A percentile compares a stretch with the other conserved stretches of the same genome.
These are phyloP conservation scores for Burhinus oedicnemus DNA, from an alignment of 2,113 vertebrate genomes.

Conservation along the genomic window DNA sequence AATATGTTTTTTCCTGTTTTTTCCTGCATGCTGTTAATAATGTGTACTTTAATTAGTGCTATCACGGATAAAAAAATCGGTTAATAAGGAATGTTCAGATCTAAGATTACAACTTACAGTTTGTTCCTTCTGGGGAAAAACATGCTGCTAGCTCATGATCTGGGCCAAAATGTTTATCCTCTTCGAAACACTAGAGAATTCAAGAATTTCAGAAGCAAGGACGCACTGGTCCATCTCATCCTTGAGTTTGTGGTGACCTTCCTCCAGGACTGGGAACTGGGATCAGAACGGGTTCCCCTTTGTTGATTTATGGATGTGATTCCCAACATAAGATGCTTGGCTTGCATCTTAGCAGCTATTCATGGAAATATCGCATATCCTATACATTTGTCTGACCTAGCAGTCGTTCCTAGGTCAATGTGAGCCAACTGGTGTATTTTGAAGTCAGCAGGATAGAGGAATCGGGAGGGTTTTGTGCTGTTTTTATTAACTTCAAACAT, in stretches of 20 bases:
- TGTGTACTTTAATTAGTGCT: not conserved
- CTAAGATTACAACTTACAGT: not conserved
- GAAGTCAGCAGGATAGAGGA: not conserved
- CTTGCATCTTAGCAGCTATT: not conserved
- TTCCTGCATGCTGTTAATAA: not conserved
- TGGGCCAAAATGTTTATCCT: not conserved
- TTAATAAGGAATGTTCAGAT: not conserved
- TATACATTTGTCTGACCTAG: not conserved
- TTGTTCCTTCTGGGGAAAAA: not conserved
- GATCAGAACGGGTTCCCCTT: not conserved
- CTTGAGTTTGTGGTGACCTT: not conserved
- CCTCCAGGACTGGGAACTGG: not conserved
- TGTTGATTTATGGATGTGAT: not conserved
- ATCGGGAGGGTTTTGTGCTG: not conserved
- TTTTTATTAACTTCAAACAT: constrained; percentile 3
- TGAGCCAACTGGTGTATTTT: not conserved
- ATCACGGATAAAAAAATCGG: not conserved
- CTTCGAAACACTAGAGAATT: not conserved
- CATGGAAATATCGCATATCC: not conserved
- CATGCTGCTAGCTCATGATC: not conserved
- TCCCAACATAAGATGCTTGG: not conserved
- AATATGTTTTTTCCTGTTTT: not conserved
- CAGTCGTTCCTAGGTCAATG: not conserved
- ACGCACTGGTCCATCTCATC: not conserved
- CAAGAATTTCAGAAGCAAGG: constrained; percentile 1